phyloP scores from a whole-genome alignment of 2,113 vertebrate species.

The Sialia sialis region DNA sequence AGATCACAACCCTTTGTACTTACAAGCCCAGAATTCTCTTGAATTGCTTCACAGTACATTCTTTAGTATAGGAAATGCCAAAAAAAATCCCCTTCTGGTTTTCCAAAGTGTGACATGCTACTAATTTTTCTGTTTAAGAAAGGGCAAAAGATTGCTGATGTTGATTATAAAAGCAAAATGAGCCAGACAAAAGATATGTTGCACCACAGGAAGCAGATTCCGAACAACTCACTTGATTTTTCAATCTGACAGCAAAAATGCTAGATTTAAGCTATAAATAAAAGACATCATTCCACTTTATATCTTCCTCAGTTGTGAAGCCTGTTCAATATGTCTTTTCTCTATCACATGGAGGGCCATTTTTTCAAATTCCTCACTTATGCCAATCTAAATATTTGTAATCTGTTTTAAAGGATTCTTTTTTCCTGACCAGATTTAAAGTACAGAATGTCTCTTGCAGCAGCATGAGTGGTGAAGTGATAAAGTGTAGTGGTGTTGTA shows the following conservation, averaged over 20 bases:
- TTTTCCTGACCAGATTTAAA: neutral
- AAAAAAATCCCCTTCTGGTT: neutral
- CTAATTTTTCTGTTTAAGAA: neutral
- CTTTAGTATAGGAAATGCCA: neutral
- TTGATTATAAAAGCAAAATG: neutral
- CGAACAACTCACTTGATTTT: neutral
- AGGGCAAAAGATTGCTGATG: neutral
- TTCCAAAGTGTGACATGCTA: neutral
- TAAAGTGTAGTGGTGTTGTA: neutral
- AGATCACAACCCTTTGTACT: neutral
- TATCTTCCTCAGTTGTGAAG: neutral
- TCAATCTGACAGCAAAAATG: neutral
- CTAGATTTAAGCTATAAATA: conserved; percentile 22
- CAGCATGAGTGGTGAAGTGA: neutral
- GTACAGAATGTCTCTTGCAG: neutral
- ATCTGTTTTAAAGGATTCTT: neutral
- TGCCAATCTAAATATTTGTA: conserved; percentile 1
- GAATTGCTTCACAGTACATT: neutral
- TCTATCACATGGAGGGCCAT: neutral
- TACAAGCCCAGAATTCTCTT: neutral
- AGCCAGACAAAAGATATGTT: neutral
- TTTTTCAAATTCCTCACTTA: neutral
- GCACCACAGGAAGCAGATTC: neutral
- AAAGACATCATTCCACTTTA: neutral
- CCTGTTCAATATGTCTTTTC: neutral